Evolutionary conservation across 2,797 vertebrate genomes (phyloP).

Genomic region (Protosalanx chinensis): DNA sequence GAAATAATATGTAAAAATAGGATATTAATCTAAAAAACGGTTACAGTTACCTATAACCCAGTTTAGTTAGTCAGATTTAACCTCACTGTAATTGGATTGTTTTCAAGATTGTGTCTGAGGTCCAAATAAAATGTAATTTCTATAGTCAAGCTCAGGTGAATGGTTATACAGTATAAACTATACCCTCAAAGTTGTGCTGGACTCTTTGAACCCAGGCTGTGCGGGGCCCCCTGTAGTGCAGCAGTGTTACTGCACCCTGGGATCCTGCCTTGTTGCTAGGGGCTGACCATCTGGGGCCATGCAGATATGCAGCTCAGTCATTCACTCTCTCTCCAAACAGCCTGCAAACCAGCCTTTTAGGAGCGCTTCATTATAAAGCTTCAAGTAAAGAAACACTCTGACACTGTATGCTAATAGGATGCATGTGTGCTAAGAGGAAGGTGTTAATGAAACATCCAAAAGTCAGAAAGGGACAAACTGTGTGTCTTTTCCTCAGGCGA

Average conservation of each 20-base stretch:
- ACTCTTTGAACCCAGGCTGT: neutral
- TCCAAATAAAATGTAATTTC: too few species aligned
- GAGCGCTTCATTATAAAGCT: neutral
- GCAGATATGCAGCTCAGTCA: neutral
- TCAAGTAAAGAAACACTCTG: neutral
- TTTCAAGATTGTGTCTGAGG: too few species aligned
- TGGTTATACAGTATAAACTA: neutral
- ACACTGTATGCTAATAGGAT: too few species aligned
- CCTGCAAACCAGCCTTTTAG: neutral
- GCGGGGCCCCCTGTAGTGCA: conserved; percentile 4
- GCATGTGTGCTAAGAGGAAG: too few species aligned
- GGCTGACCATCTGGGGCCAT: conserved; percentile 1
- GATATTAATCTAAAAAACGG: too few species aligned
- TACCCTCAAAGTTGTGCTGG: neutral
- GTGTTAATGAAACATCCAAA: too few species aligned
- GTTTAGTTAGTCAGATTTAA: too few species aligned
- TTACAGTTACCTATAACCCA: too few species aligned
- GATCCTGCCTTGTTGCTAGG: neutral
- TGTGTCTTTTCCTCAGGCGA: too few species aligned
- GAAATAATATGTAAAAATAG: too few species aligned
- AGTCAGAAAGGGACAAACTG: too few species aligned
- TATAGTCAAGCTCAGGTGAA: neutral
- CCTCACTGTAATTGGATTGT: too few species aligned
- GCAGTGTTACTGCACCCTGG: neutral
- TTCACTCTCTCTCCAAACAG: neutral